These are phyloP conservation scores for Hyphantria cunea DNA, from an alignment of 1,140 invertebrate genomes.

Conservation along the genomic window DNA sequence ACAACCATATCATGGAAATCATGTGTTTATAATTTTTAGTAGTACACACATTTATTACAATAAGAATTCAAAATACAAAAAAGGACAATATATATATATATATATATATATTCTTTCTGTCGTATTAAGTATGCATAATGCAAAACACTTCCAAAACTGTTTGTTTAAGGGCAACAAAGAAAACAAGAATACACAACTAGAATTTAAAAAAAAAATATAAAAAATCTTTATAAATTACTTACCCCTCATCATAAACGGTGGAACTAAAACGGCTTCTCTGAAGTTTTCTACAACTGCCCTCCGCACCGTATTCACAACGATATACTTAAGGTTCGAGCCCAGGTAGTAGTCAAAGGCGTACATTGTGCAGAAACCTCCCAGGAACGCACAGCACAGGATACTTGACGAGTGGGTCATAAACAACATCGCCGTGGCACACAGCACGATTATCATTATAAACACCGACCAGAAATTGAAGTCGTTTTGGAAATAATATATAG, in stretches of 20 bases:
- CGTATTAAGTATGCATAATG: too few relatives aligned
- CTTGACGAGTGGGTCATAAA: conserved; percentile 82
- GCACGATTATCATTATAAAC: conserved; percentile 81
- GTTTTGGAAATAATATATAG: neutral
- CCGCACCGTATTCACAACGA: conserved; percentile 86
- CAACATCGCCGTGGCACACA: conserved; percentile 79
- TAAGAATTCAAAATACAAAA: too few relatives aligned
- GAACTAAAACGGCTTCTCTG: conserved; percentile 83
- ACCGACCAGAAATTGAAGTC: conserved; percentile 84
- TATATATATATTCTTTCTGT: too few relatives aligned
- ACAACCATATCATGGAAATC: too few relatives aligned
- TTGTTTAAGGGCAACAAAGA: too few relatives aligned
- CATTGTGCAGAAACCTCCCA: conserved; percentile 85
- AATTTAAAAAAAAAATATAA: too few relatives aligned
- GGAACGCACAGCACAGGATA: conserved; percentile 83
- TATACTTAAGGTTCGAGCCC: conserved; percentile 86
- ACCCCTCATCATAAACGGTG: conserved; percentile 86
- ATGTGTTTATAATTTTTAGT: too few relatives aligned
- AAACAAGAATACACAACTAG: too few relatives aligned
- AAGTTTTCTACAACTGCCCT: conserved; percentile 82
- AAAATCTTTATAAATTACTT: conserved; percentile 54
- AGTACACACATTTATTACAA: too few relatives aligned
- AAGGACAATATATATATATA: too few relatives aligned
- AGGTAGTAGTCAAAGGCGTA: conserved; percentile 85
- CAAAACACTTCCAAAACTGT: too few relatives aligned